These are phyloP conservation scores for Exaiptasia diaphana DNA, from an alignment of 64 coral and sea anemone genomes.

Conservation along the genomic window DNA sequence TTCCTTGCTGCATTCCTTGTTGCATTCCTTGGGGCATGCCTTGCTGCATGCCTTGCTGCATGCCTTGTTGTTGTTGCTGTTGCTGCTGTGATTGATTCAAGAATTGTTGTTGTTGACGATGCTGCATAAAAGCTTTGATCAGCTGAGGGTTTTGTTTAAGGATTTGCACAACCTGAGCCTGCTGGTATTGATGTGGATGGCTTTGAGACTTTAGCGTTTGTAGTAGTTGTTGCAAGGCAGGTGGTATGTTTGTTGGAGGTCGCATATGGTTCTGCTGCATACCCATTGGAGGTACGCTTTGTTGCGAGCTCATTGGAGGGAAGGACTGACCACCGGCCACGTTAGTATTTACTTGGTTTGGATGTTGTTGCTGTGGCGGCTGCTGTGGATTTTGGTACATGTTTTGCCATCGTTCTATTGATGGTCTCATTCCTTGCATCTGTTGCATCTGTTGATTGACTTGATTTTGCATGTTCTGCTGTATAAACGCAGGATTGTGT, in stretches of 20 bases:
- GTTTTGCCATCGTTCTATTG: slow-evolving; percentile 12
- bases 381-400: slow-evolving; percentile 14
- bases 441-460: slow-evolving; percentile 37
- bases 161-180: slow-evolving; percentile 82
- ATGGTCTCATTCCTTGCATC: slow-evolving; percentile 20
- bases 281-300: slow-evolving; percentile 38
- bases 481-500: slow-evolving; percentile 7
- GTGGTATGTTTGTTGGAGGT: slow-evolving; percentile 27
- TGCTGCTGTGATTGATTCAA: slow-evolving; percentile 61
- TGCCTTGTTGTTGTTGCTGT: slow-evolving; percentile 72
- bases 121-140: slow-evolving; percentile 66
- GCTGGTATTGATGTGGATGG: slow-evolving; percentile 58
- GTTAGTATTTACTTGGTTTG: slow-evolving; percentile 36
- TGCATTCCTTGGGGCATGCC: slow-evolving; percentile 38
- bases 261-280: slow-evolving; percentile 69
- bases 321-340: slow-evolving; percentile 44
- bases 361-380: slow-evolving; percentile 60
- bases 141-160: slow-evolving; percentile 91
- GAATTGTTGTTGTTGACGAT: slow-evolving; percentile 46
- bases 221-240: slow-evolving; percentile 75
- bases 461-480: slow-evolving; percentile 28
- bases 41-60: slow-evolving; percentile 48
- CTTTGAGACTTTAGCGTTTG: slow-evolving; percentile 58
- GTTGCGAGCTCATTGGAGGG: slow-evolving; percentile 37
- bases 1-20: slow-evolving; percentile 45